Evolutionary conservation across 2,113 vertebrate species (phyloP).

Genomic region (Equus quagga): DNA sequence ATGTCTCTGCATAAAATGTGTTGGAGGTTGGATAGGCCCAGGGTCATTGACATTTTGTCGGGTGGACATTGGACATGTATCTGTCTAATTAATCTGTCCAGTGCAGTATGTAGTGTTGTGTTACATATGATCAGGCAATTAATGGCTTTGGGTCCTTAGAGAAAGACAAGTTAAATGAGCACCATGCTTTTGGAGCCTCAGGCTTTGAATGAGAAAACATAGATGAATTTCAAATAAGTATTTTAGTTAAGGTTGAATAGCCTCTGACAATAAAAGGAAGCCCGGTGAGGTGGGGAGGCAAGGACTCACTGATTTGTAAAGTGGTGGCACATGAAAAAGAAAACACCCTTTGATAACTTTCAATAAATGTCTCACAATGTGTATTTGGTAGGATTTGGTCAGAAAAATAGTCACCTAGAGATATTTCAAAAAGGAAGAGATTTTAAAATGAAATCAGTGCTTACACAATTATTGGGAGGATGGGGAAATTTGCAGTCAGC

Average conservation of each 20-base stretch:
- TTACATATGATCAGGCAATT: background rate
- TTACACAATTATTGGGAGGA: background rate
- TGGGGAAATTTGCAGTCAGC: background rate
- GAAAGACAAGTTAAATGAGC: background rate
- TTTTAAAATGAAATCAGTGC: background rate
- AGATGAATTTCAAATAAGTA: background rate
- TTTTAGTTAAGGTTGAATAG: background rate
- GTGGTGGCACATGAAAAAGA: background rate
- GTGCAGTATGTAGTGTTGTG: background rate
- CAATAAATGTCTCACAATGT: background rate
- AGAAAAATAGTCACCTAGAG: background rate
- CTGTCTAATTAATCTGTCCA: background rate
- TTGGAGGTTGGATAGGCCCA: background rate
- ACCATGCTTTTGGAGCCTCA: background rate
- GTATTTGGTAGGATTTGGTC: background rate
- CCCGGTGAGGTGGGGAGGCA: fast-evolving
- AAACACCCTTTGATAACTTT: background rate
- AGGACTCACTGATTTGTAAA: background rate
- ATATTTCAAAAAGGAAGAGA: background rate
- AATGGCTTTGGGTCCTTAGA: background rate
- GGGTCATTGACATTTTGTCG: background rate
- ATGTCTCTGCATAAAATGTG: background rate
- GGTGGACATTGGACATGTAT: background rate
- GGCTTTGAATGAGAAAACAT: background rate
- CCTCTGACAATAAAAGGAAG: background rate